These are phyloP conservation scores for Eulimnadia texana DNA, from an alignment of 1,140 invertebrate species.

Conservation along the genomic window DNA sequence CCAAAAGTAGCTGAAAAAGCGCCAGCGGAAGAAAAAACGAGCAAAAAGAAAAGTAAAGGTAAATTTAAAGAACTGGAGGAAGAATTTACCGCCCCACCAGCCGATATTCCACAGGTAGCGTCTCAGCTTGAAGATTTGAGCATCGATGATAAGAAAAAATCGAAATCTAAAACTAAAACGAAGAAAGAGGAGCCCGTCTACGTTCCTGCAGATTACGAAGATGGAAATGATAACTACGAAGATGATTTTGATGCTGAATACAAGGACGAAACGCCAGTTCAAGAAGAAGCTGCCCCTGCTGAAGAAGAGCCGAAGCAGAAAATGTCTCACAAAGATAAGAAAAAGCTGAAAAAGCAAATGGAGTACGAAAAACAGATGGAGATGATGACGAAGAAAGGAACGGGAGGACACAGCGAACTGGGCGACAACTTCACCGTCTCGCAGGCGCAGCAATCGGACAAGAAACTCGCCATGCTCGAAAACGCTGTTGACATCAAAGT, in stretches of 20 bases:
- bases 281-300: slow-evolving; percentile 15
- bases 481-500: slow-evolving; percentile 96
- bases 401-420: slow-evolving; percentile 70
- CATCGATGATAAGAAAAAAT: slow-evolving; percentile 14
- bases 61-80: not conserved
- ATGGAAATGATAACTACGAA: slow-evolving; percentile 17
- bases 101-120: not conserved
- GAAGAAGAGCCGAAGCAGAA: slow-evolving; percentile 15
- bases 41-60: slow-evolving; percentile 8
- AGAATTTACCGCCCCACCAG: not conserved
- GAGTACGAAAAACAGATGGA: slow-evolving; percentile 88
- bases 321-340: slow-evolving; percentile 21
- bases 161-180: slow-evolving; percentile 2
- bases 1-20: slow-evolving; percentile 11
- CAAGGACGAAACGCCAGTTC: slow-evolving; percentile 8
- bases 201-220: slow-evolving; percentile 21
- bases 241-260: slow-evolving; percentile 5
- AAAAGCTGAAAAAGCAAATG: slow-evolving; percentile 37
- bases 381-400: slow-evolving; percentile 69
- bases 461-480: slow-evolving; percentile 69
- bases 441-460: slow-evolving; percentile 71
- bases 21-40: slow-evolving; percentile 15
- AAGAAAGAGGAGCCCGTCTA: slow-evolving; percentile 21
- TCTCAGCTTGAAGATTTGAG: not conserved
- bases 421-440: slow-evolving; percentile 94